Conservation (phyloP, 2,797 vertebrate species). For the Alosa sapidissima region DNA sequence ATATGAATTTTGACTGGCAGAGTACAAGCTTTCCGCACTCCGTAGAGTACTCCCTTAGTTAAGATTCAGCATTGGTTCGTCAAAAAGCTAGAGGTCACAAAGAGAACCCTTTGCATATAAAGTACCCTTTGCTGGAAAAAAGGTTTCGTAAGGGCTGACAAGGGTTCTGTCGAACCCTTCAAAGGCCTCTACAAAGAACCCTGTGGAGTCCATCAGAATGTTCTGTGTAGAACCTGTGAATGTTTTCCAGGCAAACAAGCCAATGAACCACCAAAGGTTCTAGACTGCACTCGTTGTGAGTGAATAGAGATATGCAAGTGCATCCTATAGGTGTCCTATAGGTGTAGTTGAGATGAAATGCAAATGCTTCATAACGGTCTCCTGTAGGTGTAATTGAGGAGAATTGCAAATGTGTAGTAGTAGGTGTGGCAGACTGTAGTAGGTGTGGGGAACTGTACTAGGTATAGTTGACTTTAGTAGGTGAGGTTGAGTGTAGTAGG, state of each 20-base stretch:
- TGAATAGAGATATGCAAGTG: neutral
- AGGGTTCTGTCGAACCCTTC: neutral
- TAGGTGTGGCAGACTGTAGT: neutral
- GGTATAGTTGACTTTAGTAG: no score
- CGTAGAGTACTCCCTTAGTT: neutral
- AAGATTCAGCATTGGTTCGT: neutral
- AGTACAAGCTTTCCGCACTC: neutral
- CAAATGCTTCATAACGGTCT: no score
- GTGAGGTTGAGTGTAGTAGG: no score
- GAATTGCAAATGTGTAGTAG: neutral
- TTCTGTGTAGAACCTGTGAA: neutral
- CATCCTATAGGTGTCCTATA: neutral
- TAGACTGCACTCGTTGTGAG: neutral
- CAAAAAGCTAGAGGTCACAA: neutral
- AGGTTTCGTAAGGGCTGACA: neutral
- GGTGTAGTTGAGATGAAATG: slow-evolving; percentile 17
- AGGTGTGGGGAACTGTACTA: no score
- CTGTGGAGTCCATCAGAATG: neutral
- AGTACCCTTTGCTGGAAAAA: neutral
- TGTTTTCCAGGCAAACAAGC: neutral
- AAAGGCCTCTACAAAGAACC: neutral
- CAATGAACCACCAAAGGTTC: neutral
- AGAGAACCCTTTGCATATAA: neutral
- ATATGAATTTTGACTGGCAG: neutral
- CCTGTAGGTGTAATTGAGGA: no score